These are phyloP conservation scores for Drosophila cardini DNA, from an alignment of 1,140 invertebrate genomes.

Conservation along the genomic window DNA sequence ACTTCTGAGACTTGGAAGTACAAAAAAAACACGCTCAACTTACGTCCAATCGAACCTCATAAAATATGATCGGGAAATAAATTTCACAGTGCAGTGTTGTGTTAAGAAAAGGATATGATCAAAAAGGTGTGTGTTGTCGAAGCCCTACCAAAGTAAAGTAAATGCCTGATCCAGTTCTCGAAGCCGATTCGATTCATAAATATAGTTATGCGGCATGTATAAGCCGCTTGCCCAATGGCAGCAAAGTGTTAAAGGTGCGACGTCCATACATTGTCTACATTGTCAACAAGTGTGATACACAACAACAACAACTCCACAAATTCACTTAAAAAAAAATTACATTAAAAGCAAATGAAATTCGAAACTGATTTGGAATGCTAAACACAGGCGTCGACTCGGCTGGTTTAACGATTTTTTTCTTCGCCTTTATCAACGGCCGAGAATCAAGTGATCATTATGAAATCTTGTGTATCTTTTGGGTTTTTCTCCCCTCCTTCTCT, in stretches of 20 bases:
- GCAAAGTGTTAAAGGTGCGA: constrained; percentile 60
- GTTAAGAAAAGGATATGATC: constrained; percentile 34
- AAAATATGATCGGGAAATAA: constrained; percentile 18
- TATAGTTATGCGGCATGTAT: constrained; percentile 31
- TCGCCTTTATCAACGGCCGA: constrained; percentile 43
- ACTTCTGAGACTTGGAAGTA: constrained; percentile 11
- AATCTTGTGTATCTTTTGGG: constrained; percentile 20
- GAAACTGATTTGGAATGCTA: constrained; percentile 68
- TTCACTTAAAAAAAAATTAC: constrained; percentile 44
- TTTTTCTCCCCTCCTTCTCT: constrained; percentile 11
- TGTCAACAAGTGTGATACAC: constrained; percentile 51
- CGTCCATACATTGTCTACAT: constrained; percentile 51
- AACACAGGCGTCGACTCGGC: constrained; percentile 58
- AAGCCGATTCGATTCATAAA: constrained; percentile 12
- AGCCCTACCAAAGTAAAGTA: neutral
- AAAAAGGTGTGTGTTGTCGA: neutral
- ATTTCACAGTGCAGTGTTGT: constrained; percentile 19
- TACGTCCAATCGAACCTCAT: neutral
- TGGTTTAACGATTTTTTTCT: constrained; percentile 56
- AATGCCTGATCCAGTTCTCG: constrained; percentile 17
- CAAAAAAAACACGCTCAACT: neutral
- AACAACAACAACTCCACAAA: constrained; percentile 34
- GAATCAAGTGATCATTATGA: constrained; percentile 50
- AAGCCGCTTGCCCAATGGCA: constrained; percentile 32
- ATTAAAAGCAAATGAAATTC: constrained; percentile 74